phyloP scores from a whole-genome alignment of 1,140 invertebrate species.

The Euura lappo region DNA sequence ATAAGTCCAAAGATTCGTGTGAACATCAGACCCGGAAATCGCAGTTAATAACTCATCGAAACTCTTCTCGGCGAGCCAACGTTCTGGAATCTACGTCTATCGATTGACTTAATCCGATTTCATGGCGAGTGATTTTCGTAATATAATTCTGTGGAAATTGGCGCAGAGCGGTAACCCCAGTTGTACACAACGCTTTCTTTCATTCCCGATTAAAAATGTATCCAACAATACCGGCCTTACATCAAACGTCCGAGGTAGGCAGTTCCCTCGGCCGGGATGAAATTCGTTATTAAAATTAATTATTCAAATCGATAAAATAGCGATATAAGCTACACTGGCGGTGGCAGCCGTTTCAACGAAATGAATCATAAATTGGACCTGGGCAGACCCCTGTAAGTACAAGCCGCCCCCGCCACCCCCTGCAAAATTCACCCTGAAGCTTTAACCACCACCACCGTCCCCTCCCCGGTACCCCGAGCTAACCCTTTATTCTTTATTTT shows the following conservation, averaged over 20 bases:
- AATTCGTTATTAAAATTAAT: constrained; percentile 61
- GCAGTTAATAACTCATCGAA: background rate
- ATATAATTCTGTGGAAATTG: background rate
- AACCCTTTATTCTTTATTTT: constrained; percentile 49
- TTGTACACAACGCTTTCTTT: constrained; percentile 11
- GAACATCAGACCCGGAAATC: background rate
- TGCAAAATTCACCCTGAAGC: constrained; percentile 13
- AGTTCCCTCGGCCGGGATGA: constrained; percentile 28
- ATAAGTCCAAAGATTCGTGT: background rate
- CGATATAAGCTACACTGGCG: constrained; percentile 52
- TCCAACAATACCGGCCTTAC: constrained; percentile 42
- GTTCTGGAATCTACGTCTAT: too few relatives aligned
- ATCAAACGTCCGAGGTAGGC: constrained; percentile 42
- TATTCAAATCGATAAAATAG: constrained; percentile 58
- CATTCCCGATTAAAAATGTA: constrained; percentile 44
- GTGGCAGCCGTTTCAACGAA: constrained; percentile 52
- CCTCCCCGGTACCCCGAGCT: constrained; percentile 5
- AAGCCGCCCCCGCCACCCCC: background rate
- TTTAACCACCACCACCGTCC: background rate
- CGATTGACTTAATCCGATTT: too few relatives aligned
- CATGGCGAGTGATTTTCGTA: too few relatives aligned
- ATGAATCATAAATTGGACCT: constrained; percentile 59
- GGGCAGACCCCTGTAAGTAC: constrained; percentile 33
- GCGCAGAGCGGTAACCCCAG: constrained; percentile 7
- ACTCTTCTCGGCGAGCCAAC: too few relatives aligned